These are phyloP conservation scores for Actenoides hombroni DNA, from an alignment of 2,113 vertebrate genomes.

Conservation along the genomic window DNA sequence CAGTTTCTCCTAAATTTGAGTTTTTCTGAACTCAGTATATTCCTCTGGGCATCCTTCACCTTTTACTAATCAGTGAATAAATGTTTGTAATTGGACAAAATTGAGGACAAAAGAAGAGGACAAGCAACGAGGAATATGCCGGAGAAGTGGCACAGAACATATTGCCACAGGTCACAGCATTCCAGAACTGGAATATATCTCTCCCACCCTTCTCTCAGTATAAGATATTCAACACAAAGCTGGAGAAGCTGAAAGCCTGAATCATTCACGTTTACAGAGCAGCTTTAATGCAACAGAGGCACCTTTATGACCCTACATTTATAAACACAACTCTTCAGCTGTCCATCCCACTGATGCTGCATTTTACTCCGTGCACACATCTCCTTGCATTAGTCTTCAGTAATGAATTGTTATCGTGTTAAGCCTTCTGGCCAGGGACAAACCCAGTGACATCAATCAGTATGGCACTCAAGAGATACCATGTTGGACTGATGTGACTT, in stretches of 20 bases:
- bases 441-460: background rate
- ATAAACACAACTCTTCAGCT: background rate
- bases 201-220: background rate
- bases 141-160: background rate
- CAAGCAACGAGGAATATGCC: background rate
- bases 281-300: background rate
- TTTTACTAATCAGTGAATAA: background rate
- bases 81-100: background rate
- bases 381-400: background rate
- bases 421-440: background rate
- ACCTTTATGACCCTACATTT: background rate
- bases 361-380: background rate
- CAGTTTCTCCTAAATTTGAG: background rate
- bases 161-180: background rate
- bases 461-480: background rate
- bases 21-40: background rate
- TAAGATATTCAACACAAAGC: background rate
- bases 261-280: background rate
- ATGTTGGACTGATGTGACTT: background rate
- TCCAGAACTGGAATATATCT: background rate
- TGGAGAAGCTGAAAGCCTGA: background rate
- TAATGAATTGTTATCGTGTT: background rate
- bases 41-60: background rate
- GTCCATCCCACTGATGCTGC: background rate
- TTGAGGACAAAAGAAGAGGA: background rate